These are phyloP conservation scores for Catharus minimus DNA, from an alignment of 2,113 vertebrate genomes.

Conservation along the genomic window DNA sequence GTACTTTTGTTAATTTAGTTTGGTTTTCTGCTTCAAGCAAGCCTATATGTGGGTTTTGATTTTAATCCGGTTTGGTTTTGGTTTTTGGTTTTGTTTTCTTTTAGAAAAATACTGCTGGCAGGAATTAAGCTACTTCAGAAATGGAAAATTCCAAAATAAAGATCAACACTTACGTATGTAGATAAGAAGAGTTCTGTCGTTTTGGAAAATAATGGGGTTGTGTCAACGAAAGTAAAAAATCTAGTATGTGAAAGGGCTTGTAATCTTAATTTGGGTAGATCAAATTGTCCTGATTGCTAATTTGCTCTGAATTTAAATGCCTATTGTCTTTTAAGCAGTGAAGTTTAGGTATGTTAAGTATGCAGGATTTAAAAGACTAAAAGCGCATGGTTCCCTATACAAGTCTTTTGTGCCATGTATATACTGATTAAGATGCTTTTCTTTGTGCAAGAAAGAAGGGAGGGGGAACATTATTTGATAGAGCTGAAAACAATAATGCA, in stretches of 20 bases:
- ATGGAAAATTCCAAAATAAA: not conserved
- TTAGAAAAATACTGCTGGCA: not conserved
- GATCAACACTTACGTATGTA: not conserved
- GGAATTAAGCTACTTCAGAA: not conserved
- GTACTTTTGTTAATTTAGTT: not conserved
- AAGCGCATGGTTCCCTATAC: not conserved
- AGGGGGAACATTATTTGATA: not conserved
- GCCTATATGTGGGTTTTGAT: not conserved
- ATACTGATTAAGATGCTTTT: constrained; percentile 1
- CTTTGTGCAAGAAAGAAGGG: not conserved
- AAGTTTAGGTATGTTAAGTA: not conserved
- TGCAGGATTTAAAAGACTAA: not conserved
- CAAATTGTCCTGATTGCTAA: not conserved
- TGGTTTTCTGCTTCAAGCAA: not conserved
- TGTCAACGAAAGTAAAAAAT: not conserved
- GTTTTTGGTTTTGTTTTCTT: not conserved
- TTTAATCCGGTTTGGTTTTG: not conserved
- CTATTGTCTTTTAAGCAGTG: not conserved
- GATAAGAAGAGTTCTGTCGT: not conserved
- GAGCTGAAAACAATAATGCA: not conserved
- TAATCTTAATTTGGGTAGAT: not conserved
- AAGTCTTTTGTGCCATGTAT: not conserved
- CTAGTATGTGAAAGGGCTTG: not conserved
- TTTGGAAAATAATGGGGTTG: not conserved
- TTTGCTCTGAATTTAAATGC: not conserved